Conservation (phyloP, 2,797 vertebrate genomes). For the Sebastes matsubarae region DNA sequence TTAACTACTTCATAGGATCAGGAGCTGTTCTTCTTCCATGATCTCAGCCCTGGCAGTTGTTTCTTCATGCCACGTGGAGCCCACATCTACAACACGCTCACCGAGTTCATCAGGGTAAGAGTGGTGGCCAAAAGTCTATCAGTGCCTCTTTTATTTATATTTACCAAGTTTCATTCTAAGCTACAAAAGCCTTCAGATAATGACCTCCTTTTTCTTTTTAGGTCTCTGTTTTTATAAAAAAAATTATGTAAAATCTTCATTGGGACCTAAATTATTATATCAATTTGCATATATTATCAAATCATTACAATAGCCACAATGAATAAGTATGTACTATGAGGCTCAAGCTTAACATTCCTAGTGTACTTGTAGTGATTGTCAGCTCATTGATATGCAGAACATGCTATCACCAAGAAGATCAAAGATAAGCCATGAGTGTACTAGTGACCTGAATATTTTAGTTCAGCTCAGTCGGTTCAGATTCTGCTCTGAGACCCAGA, state of each 20-base stretch:
- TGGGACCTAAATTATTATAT: neutral
- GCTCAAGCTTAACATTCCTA: constrained; percentile 5
- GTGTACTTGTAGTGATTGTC: constrained; percentile 10
- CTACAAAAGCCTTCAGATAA: neutral
- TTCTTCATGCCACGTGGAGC: constrained; percentile 95
- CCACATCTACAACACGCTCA: constrained; percentile 91
- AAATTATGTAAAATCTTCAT: neutral
- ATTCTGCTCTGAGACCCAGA: neutral
- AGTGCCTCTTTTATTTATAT: neutral
- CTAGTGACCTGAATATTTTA: constrained; percentile 11
- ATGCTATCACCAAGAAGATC: neutral
- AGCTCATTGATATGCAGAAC: constrained; percentile 23
- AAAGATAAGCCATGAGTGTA: neutral
- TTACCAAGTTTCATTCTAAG: neutral
- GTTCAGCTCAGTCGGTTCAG: constrained; percentile 3
- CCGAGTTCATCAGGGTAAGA: constrained; percentile 92
- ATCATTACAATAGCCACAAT: neutral
- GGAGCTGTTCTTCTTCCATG: constrained; percentile 97
- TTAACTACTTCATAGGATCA: constrained; percentile 85
- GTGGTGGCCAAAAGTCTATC: neutral
- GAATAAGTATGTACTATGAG: neutral
- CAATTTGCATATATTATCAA: neutral
- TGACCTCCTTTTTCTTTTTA: neutral
- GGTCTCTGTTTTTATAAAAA: neutral
- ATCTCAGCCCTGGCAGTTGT: constrained; percentile 96